Base-by-base conservation (phyloP, 2,888 invertebrate genomes). In the Oxytorus armatus region DNA sequence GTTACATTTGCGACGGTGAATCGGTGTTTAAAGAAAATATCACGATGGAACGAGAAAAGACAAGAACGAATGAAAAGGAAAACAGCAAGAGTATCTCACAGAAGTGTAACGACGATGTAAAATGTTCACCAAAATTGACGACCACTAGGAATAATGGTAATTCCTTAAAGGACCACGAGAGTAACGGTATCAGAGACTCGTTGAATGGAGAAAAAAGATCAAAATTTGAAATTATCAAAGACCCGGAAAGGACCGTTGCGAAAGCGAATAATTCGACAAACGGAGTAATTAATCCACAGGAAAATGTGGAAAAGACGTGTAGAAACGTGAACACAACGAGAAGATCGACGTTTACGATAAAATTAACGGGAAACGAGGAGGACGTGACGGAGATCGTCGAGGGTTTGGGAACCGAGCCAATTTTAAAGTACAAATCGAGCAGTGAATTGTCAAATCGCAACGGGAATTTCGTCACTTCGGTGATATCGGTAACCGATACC, bases 341-440 rank as follows among this genome's bases (percentile, higher is more conserved):
- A 61, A 36, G 47, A 44, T 61, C 84, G 11, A 84, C 81, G 23
- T 90, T 90, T 57, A 85, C 83, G 3, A 88, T 90, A 5, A 89
- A 89, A 82, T 85, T 90, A 39, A 88, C 89, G 0, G 90, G 90
- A 0, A 83, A 84, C 14, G 84, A 87, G 5, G 88, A 90, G 1
- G 88, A 90, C 78, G 85, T 90, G 1, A 85, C 79, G 10, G 89
- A 91, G 18, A 89, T 91, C 33, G 88, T 89, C 11, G 80, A 88
- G 73, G 88, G 88, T 70, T 82, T 90, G 8, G 84, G 84, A 25
- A 59, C 81, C 0, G 83, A 83, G 65, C 70, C 69, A 21, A 69
- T 70, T 23, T 33, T 70, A 11, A 65, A 81, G 53, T 78, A 72
- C 57, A 68, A 65, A 73, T 44, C 66, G n/a, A 51, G 55, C 25